Conservation (phyloP, 2,113 vertebrate genomes). For the Trogon melanurus region DNA sequence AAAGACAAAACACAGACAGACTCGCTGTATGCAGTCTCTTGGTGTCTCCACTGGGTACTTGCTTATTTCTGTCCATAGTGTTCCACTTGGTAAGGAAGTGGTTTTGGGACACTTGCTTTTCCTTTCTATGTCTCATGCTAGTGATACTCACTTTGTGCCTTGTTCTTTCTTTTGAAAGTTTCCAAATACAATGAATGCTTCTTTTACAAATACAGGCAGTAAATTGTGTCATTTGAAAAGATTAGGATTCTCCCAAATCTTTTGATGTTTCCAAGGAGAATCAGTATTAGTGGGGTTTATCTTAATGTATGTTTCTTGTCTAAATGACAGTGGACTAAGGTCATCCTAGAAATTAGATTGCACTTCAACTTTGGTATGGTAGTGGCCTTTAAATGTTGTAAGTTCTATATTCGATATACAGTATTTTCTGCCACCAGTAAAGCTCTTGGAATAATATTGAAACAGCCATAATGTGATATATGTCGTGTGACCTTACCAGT, state of each 20-base stretch:
- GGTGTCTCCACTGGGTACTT: background rate
- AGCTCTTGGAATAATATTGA: background rate
- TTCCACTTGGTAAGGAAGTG: background rate
- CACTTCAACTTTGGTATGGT: background rate
- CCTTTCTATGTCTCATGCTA: background rate
- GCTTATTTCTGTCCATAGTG: background rate
- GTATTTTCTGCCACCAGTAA: background rate
- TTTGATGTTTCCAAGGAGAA: background rate
- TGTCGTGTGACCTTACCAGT: background rate
- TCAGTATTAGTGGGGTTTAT: background rate
- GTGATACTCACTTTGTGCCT: background rate
- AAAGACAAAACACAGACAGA: background rate
- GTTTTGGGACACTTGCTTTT: background rate
- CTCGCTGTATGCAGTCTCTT: background rate
- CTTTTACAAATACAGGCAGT: background rate
- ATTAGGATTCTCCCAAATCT: background rate
- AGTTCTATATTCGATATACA: background rate
- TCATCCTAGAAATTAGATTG: background rate
- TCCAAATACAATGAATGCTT: background rate
- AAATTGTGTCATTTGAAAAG: background rate
- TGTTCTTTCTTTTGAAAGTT: background rate
- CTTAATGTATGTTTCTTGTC: background rate
- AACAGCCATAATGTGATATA: background rate
- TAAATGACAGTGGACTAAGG: background rate
- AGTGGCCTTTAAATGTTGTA: background rate